These are phyloP conservation scores for Tauraco hartlaubi DNA, from an alignment of 2,797 vertebrate species.

Conservation along the genomic window DNA sequence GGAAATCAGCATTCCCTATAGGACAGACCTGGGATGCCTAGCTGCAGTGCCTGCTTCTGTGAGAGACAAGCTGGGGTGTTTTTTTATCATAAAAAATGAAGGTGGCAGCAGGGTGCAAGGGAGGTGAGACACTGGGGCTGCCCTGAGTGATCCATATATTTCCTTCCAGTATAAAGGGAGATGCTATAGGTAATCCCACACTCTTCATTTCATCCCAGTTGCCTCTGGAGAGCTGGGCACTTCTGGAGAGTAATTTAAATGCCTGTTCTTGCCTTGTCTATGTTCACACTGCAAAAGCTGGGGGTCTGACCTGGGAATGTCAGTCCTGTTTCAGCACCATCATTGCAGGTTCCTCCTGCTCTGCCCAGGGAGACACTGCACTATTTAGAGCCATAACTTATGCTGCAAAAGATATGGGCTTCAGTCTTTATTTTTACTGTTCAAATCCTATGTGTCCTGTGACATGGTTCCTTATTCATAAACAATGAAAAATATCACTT, in stretches of 20 bases:
- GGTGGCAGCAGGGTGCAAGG: not conserved
- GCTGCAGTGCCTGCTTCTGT: not conserved
- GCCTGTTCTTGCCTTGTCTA: not conserved
- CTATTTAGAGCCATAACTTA: not conserved
- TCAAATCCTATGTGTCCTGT: slow-evolving; percentile 1
- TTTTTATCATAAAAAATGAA: not conserved
- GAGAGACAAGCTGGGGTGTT: not conserved
- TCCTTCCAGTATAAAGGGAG: not conserved
- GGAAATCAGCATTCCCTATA: not conserved
- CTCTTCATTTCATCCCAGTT: not conserved
- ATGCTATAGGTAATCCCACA: not conserved
- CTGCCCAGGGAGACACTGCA: not conserved
- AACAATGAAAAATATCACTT: not conserved
- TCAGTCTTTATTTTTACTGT: not conserved
- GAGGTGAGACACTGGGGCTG: not conserved
- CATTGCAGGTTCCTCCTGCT: not conserved
- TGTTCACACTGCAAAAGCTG: not conserved
- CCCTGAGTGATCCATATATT: not conserved
- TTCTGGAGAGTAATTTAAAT: not conserved
- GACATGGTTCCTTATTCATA: not conserved
- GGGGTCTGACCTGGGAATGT: not conserved
- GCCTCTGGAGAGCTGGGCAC: not conserved
- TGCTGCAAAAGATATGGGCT: not conserved
- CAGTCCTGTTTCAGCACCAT: not conserved
- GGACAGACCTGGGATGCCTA: not conserved